These are phyloP conservation scores for Rhingia campestris DNA, from an alignment of 2,888 invertebrate species.

Conservation along the genomic window DNA sequence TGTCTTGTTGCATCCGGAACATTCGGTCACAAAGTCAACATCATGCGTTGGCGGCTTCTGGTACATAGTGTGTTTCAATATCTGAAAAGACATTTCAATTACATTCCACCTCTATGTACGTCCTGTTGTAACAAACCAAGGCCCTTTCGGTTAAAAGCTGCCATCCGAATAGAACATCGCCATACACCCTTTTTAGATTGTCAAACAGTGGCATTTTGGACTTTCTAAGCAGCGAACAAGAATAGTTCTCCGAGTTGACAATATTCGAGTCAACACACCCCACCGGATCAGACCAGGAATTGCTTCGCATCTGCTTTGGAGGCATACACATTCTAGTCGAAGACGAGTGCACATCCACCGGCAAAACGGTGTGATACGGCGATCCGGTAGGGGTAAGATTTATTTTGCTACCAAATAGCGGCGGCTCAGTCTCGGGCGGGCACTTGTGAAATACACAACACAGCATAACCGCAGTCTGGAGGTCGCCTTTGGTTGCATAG, in stretches of 20 bases:
- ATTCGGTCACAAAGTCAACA: slow-evolving; percentile 89
- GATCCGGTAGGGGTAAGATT: slow-evolving; percentile 88
- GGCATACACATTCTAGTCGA: slow-evolving; percentile 88
- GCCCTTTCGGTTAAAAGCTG: slow-evolving; percentile 90
- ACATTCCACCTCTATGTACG: background rate
- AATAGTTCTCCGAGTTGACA: slow-evolving; percentile 77
- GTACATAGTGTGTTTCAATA: slow-evolving; percentile 86
- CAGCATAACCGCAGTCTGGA: slow-evolving; percentile 97
- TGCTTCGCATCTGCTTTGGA: slow-evolving; percentile 89
- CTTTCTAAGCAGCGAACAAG: slow-evolving; percentile 80
- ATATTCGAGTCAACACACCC: slow-evolving; percentile 83
- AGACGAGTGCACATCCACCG: slow-evolving; percentile 88
- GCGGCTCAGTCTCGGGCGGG: slow-evolving; percentile 81
- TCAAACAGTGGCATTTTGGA: slow-evolving; percentile 85
- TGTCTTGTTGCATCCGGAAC: slow-evolving; percentile 87
- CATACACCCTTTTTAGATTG: slow-evolving; percentile 93
- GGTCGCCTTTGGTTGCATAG: slow-evolving; percentile 91
- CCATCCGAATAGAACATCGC: slow-evolving; percentile 94
- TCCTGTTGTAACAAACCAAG: slow-evolving; percentile 77
- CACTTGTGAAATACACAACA: slow-evolving; percentile 93
- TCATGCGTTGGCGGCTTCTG: slow-evolving; percentile 85
- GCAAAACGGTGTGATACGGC: slow-evolving; percentile 92
- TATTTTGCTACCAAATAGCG: slow-evolving; percentile 51
- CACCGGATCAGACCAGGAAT: slow-evolving; percentile 93
- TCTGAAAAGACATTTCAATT: slow-evolving; percentile 80